These are phyloP conservation scores for Nasonia giraulti DNA, from an alignment of 1,140 invertebrate species.

Conservation along the genomic window DNA sequence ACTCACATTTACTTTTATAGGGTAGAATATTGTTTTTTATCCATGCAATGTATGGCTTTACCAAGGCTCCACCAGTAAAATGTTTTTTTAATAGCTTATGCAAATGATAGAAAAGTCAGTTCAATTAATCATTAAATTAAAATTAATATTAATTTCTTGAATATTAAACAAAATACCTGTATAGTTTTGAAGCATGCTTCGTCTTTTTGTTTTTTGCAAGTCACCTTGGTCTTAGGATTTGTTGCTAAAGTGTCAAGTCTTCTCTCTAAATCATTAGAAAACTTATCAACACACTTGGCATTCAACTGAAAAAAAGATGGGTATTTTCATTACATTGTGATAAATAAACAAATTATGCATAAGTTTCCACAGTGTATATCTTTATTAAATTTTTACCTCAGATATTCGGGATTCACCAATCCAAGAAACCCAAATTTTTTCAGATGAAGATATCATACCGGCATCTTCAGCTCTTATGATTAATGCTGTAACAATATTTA, in stretches of 20 bases:
- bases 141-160: background rate
- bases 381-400: conserved; percentile 57
- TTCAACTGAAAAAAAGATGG: conserved; percentile 33
- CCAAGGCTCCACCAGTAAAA: conserved; percentile 53
- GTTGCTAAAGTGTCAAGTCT: conserved; percentile 19
- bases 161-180: conserved; percentile 45
- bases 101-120: background rate
- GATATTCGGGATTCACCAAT: conserved; percentile 65
- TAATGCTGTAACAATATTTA: conserved; percentile 56
- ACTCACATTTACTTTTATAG: conserved; percentile 51
- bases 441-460: conserved; percentile 57
- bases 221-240: background rate
- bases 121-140: background rate
- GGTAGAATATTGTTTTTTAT: conserved; percentile 56
- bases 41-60: conserved; percentile 63
- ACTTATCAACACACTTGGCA: conserved; percentile 40
- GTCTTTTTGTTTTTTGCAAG: conserved; percentile 35
- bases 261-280: conserved; percentile 40
- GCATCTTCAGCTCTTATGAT: conserved; percentile 62
- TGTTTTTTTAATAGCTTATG: conserved; percentile 55
- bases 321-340: background rate
- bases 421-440: conserved; percentile 65
- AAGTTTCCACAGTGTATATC: background rate
- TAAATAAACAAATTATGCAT: background rate
- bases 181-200: conserved; percentile 38